Evolutionary conservation across 2,113 vertebrate genomes (phyloP).

Genomic region (Podilymbus podiceps): DNA sequence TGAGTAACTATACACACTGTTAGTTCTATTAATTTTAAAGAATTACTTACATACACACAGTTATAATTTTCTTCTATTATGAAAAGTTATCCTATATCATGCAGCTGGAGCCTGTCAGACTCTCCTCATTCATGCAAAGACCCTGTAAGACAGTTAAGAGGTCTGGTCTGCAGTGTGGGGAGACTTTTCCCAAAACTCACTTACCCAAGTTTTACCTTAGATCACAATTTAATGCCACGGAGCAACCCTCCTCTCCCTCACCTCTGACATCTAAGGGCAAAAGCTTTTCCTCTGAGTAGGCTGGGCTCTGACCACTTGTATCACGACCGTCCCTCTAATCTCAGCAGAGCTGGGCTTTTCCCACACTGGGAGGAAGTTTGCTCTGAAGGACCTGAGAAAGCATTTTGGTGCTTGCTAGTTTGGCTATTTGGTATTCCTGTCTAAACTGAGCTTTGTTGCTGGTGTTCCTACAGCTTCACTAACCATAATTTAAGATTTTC

Average conservation of each 20-base stretch:
- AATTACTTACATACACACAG: background rate
- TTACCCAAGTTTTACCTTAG: background rate
- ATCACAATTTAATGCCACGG: rapidly evolving
- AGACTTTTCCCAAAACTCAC: background rate
- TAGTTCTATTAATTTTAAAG: slow-evolving; percentile 46
- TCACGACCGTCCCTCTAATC: background rate
- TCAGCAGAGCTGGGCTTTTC: background rate
- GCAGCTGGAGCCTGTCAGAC: slow-evolving; percentile 17
- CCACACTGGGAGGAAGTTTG: too few species aligned
- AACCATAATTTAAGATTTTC: background rate
- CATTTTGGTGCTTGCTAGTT: background rate
- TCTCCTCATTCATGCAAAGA: background rate
- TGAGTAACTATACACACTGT: slow-evolving; percentile 11
- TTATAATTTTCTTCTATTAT: slow-evolving; percentile 50
- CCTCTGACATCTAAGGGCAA: background rate
- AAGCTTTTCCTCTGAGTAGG: background rate
- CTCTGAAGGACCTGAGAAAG: background rate
- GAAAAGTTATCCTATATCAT: background rate
- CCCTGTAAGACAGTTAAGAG: background rate
- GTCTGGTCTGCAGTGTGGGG: background rate
- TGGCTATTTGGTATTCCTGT: background rate
- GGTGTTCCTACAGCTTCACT: background rate
- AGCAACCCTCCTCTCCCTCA: background rate
- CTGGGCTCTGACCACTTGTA: background rate
- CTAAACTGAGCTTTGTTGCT: background rate